These are phyloP conservation scores for Melitaea cinxia DNA, from an alignment of 1,140 invertebrate species.

Conservation along the genomic window DNA sequence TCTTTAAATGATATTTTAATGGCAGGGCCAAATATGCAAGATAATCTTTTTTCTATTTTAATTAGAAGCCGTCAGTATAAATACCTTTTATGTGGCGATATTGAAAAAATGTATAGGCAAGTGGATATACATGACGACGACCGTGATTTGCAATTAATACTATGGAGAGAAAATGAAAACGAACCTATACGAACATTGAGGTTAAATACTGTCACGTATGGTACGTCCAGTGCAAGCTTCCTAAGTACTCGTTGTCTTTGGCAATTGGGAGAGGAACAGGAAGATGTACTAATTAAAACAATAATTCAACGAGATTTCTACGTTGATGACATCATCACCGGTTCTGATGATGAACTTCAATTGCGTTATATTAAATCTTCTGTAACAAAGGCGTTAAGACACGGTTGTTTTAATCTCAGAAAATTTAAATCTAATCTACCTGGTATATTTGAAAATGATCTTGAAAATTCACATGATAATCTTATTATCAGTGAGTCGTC, in stretches of 20 bases:
- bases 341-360: conserved; percentile 40
- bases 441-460: conserved; percentile 19
- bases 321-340: conserved; percentile 75
- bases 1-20: conserved; percentile 51
- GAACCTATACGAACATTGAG: conserved; percentile 39
- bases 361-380: conserved; percentile 5
- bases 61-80: conserved; percentile 46
- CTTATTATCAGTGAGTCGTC: conserved; percentile 30
- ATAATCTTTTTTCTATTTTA: conserved; percentile 29
- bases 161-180: conserved; percentile 53
- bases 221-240: conserved; percentile 56
- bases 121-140: conserved; percentile 36
- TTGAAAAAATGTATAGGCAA: conserved; percentile 51
- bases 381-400: conserved; percentile 4
- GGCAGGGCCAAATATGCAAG: conserved; percentile 65
- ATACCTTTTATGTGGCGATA: conserved; percentile 47
- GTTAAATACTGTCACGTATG: conserved; percentile 52
- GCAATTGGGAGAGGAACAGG: conserved; percentile 49
- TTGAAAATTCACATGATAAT: conserved; percentile 25
- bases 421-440: conserved; percentile 32
- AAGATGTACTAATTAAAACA: conserved; percentile 36
- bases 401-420: conserved; percentile 29
- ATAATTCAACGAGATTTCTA: conserved; percentile 69
- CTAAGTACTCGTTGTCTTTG: conserved; percentile 54
- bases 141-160: conserved; percentile 55